Percentiles rank a stretch among this genome's conserved stretches.
These are phyloP conservation scores for Epizoanthus scotinus DNA, from an alignment of 92 coral and sea anemone species.

Conservation along the genomic window DNA sequence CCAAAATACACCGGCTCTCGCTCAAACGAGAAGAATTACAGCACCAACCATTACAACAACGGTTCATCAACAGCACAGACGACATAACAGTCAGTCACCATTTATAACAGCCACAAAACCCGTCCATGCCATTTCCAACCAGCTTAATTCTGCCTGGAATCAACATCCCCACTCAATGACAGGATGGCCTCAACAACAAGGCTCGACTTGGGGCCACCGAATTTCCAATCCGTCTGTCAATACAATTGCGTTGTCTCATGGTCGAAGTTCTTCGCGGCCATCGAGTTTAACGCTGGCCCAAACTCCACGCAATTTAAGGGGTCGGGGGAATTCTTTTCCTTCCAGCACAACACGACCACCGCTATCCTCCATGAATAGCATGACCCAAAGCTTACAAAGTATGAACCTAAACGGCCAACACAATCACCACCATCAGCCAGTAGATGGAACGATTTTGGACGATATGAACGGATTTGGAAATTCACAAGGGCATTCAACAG, in stretches of 20 bases:
- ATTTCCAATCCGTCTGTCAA: constrained; percentile 67
- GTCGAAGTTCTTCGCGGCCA: constrained; percentile 75
- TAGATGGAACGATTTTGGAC: constrained; percentile 94
- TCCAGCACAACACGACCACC: constrained; percentile 67
- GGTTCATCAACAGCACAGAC: constrained; percentile 81
- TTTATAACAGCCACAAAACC: constrained; percentile 79
- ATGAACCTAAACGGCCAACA: constrained; percentile 73
- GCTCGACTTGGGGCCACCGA: constrained; percentile 90
- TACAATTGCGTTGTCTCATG: constrained; percentile 69
- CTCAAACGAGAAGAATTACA: constrained; percentile 82
- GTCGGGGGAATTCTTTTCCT: constrained; percentile 37
- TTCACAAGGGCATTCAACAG: constrained; percentile 88
- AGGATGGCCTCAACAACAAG: constrained; percentile 97
- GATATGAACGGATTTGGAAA: constrained; percentile 91
- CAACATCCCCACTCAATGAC: constrained; percentile 83
- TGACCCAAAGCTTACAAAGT: constrained; percentile 94
- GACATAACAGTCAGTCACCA: constrained; percentile 76
- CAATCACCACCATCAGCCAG: constrained; percentile 63
- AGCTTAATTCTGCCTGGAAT: constrained; percentile 80
- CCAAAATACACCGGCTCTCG: constrained; percentile 74
- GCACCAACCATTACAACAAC: constrained; percentile 78
- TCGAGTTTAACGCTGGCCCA: constrained; percentile 68
- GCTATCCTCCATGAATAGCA: constrained; percentile 80
- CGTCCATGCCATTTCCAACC: constrained; percentile 57
- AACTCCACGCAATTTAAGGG: constrained; percentile 30